Conservation (phyloP, 1,140 invertebrate genomes). For the Leptinotarsa undecemlineata region DNA sequence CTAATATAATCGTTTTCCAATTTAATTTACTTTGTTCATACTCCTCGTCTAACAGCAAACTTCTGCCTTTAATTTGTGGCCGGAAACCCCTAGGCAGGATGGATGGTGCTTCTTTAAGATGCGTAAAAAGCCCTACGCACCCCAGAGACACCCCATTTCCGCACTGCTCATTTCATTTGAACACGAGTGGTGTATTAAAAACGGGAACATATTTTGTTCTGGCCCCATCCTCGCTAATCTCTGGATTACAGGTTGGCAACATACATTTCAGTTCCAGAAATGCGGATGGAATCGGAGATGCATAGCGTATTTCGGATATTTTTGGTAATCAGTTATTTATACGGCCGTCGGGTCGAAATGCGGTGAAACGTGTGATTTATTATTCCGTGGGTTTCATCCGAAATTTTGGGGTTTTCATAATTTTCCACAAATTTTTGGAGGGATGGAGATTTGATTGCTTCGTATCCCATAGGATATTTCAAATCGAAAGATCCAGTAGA, state of each 20-base stretch:
- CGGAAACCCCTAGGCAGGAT: neutral
- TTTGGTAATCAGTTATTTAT: neutral
- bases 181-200: constrained; percentile 28
- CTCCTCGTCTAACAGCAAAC: neutral
- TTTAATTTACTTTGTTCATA: neutral
- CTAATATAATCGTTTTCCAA: neutral
- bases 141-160: neutral
- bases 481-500: too few relatives aligned
- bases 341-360: neutral
- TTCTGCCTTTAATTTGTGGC: constrained; percentile 14
- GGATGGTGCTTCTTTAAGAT: constrained; percentile 13
- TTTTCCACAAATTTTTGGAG: too few relatives aligned
- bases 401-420: too few relatives aligned
- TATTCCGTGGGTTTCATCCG: too few relatives aligned
- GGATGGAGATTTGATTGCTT: too few relatives aligned
- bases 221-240: constrained; percentile 29
- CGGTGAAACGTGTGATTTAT: neutral
- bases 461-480: too few relatives aligned
- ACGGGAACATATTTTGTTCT: constrained; percentile 33
- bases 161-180: constrained; percentile 3
- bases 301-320: neutral
- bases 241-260: constrained; percentile 27
- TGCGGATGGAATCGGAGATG: neutral
- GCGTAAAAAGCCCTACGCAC: constrained; percentile 8
- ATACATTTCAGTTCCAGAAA: constrained; percentile 10